A percentile compares a stretch with the other conserved stretches of the same genome.
phyloP scores from a whole-genome alignment of 2,888 invertebrate genomes.

The Phyllotreta cruciferae region DNA sequence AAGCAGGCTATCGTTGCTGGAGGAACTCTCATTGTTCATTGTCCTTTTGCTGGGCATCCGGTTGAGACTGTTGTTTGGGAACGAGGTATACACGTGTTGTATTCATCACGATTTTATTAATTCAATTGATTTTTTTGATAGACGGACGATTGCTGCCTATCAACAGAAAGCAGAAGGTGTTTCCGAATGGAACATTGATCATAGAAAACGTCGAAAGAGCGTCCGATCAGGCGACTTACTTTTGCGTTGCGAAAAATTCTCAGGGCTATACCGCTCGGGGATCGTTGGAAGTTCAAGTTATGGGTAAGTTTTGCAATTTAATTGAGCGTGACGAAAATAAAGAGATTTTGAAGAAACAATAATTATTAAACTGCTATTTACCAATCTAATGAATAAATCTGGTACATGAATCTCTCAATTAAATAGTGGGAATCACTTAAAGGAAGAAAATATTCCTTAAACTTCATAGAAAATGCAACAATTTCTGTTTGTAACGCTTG shows the following conservation, averaged over 20 bases:
- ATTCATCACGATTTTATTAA: background rate
- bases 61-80: conserved; percentile 96
- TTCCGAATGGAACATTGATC: conserved; percentile 90
- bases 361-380: no score
- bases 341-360: no score
- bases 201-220: conserved; percentile 92
- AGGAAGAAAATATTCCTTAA: no score
- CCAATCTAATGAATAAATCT: no score
- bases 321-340: no score
- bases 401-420: no score
- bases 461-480: no score
- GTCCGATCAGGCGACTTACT: conserved; percentile 93
- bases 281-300: conserved; percentile 91
- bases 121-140: conserved; percentile 46
- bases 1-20: conserved; percentile 93
- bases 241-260: conserved; percentile 90
- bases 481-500: no score
- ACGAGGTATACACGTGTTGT: conserved; percentile 69
- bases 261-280: conserved; percentile 90
- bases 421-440: no score
- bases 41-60: conserved; percentile 95
- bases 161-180: conserved; percentile 93
- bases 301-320: conserved; percentile 79
- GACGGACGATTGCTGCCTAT: conserved; percentile 87
- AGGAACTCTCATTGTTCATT: conserved; percentile 86